A percentile compares a stretch with the other conserved stretches of the same genome.
Evolutionary conservation across 2,113 vertebrate species (phyloP).

Genomic region (Pyrgilauda ruficollis): DNA sequence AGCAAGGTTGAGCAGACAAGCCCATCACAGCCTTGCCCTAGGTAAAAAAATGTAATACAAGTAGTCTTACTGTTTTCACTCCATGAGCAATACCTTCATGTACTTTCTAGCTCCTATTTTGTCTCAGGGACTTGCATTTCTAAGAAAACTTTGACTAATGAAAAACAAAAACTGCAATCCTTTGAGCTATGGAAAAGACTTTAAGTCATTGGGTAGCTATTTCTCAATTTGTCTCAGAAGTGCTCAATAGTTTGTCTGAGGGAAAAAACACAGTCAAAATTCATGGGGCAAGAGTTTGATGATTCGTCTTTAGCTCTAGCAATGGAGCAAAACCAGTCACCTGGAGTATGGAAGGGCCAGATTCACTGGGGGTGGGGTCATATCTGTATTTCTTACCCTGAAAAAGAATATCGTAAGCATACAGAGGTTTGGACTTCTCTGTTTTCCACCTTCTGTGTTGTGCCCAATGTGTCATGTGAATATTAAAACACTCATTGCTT

Average conservation of each 20-base stretch:
- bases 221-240: background rate
- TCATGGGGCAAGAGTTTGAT: background rate
- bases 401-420: background rate
- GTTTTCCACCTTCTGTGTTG: background rate
- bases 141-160: background rate
- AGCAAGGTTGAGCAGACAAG: background rate
- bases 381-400: background rate
- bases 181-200: background rate
- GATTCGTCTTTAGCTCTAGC: background rate
- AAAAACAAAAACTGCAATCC: background rate
- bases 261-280: background rate
- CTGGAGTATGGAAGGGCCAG: background rate
- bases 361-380: background rate
- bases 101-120: background rate
- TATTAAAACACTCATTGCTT: background rate
- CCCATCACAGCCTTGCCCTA: background rate
- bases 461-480: background rate
- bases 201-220: background rate
- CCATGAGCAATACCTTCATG: rapidly evolving
- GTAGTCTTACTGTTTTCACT: background rate
- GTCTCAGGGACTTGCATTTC: background rate
- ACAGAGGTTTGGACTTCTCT: background rate
- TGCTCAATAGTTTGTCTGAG: background rate
- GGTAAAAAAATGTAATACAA: background rate
- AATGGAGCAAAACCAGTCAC: background rate